These are phyloP conservation scores for Melitaea athalia DNA, from an alignment of 2,888 invertebrate species.

Conservation along the genomic window DNA sequence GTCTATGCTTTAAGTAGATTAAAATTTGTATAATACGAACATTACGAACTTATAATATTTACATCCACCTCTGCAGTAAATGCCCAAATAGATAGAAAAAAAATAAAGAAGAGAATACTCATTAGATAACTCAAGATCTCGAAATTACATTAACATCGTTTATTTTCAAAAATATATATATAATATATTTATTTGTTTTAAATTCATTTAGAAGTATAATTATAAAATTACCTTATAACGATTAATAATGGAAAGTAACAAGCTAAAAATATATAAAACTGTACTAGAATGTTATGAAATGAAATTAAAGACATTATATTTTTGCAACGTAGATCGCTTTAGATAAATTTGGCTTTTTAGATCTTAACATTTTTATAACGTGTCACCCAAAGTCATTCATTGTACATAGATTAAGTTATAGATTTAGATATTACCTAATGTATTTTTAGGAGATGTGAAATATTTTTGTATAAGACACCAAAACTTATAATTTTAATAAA, in stretches of 20 bases:
- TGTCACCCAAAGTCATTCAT: slow-evolving; percentile 56
- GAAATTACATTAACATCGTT: slow-evolving; percentile 12
- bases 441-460: slow-evolving; percentile 45
- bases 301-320: slow-evolving; percentile 17
- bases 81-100: slow-evolving; percentile 18
- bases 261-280: neutral
- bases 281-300: slow-evolving; percentile 4
- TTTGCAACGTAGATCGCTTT: slow-evolving; percentile 23
- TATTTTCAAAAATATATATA: neutral
- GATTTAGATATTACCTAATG: slow-evolving; percentile 27
- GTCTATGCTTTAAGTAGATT: slow-evolving; percentile 61
- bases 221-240: neutral
- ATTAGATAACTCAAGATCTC: slow-evolving; percentile 20
- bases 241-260: neutral
- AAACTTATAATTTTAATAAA: slow-evolving; percentile 46
- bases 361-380: slow-evolving; percentile 10
- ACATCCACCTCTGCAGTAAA: slow-evolving; percentile 24
- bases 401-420: slow-evolving; percentile 48
- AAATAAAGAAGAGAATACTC: slow-evolving; percentile 12
- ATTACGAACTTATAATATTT: slow-evolving; percentile 15
- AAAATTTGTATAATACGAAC: slow-evolving; percentile 28
- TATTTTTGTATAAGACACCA: slow-evolving; percentile 69
- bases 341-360: slow-evolving; percentile 24
- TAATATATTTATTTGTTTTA: neutral
- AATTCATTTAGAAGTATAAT: slow-evolving; percentile 1